These are phyloP conservation scores for Diplolepis rosae DNA, from an alignment of 2,888 invertebrate genomes.

Conservation along the genomic window DNA sequence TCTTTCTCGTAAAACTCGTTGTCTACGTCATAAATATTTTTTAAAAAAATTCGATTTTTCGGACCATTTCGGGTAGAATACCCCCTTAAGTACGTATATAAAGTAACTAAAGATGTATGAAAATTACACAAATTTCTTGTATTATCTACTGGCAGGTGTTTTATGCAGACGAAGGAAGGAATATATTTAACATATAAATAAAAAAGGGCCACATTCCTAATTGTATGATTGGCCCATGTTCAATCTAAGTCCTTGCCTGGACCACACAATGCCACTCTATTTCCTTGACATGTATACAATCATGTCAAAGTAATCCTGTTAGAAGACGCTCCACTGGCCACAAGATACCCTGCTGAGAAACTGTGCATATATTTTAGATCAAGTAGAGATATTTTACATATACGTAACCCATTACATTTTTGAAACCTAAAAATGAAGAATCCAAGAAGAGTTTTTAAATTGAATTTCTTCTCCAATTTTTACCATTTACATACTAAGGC, in stretches of 20 bases:
- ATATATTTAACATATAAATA: slow-evolving; percentile 58
- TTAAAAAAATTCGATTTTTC: no score
- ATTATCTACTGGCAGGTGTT: slow-evolving; percentile 53
- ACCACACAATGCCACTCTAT: slow-evolving; percentile 68
- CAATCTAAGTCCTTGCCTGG: slow-evolving; percentile 46
- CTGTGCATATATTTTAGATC: no score
- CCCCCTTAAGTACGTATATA: neutral
- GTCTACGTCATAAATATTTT: no score
- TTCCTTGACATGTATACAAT: slow-evolving; percentile 71
- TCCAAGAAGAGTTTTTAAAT: neutral
- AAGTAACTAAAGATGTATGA: slow-evolving; percentile 6
- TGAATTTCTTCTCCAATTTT: slow-evolving; percentile 40
- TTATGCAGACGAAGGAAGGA: slow-evolving; percentile 43
- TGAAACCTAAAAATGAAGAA: neutral
- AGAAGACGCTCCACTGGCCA: slow-evolving; percentile 66
- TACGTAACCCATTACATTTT: slow-evolving; percentile 1
- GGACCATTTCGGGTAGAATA: no score
- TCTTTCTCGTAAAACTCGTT: no score
- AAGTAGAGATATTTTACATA: slow-evolving; percentile 42
- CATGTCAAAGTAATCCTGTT: slow-evolving; percentile 71
- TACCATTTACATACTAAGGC: no score
- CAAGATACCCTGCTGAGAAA: slow-evolving; percentile 64
- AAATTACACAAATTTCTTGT: slow-evolving; percentile 31
- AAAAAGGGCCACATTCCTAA: slow-evolving; percentile 63
- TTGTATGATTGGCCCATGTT: slow-evolving; percentile 59